Evolutionary conservation across 2,888 invertebrate genomes (phyloP).

Genomic region (Achlya flavicornis): DNA sequence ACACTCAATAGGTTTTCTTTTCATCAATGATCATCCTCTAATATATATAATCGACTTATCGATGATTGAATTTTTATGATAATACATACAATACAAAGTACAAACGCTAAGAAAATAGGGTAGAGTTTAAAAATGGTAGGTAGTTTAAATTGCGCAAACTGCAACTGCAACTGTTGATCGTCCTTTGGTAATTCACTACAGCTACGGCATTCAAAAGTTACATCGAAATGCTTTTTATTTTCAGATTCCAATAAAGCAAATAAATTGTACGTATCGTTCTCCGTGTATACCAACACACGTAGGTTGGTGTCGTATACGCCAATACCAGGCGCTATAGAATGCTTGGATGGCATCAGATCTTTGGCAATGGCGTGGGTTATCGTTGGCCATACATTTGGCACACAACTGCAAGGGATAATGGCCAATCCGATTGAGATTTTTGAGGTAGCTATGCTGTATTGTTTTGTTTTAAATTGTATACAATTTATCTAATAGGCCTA

Average conservation of each 20-base stretch:
- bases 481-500: no score
- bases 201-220: no score
- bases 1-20: not conserved
- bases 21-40: not conserved
- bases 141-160: no score
- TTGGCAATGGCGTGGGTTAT: slow-evolving; percentile 80
- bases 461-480: not conserved
- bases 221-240: slow-evolving; percentile 15
- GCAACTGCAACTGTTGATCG: no score
- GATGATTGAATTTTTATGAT: no score
- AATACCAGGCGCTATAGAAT: slow-evolving; percentile 62
- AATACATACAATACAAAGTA: no score
- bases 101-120: no score
- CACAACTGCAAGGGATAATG: slow-evolving; percentile 31
- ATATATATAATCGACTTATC: no score
- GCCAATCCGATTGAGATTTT: slow-evolving; percentile 48
- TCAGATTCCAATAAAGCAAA: slow-evolving; percentile 53
- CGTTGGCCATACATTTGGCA: slow-evolving; percentile 62
- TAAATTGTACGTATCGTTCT: slow-evolving; percentile 49
- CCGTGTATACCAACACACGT: slow-evolving; percentile 67
- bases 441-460: slow-evolving; percentile 37
- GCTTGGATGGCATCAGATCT: slow-evolving; percentile 74
- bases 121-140: no score
- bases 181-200: no score
- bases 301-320: slow-evolving; percentile 61